Base-by-base conservation (phyloP, 2,888 invertebrate species). In the Lymantria monacha region DNA sequence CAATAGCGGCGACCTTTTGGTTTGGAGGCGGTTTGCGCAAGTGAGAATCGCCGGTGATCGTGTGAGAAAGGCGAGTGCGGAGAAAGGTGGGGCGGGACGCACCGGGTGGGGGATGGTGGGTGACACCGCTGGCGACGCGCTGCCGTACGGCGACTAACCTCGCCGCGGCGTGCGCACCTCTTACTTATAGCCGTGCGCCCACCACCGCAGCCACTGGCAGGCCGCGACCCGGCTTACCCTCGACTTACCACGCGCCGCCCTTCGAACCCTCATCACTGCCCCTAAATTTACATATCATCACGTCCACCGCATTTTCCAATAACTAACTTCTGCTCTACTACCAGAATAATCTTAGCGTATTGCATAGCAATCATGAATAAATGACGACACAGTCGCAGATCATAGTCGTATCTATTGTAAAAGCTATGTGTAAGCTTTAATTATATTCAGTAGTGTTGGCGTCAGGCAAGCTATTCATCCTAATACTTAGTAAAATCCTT, bases 141-240 rank as follows among this genome's bases (percentile, higher is more conserved):
- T 85, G 87, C 85, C 88, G 85, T 80, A 74, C 78, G 87, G 89
- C 89, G 87, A 91, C 90, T 91, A 90, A 89, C 89, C 82, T 88
- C 89, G 90, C 80, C 86, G 83, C 84, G 72, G 85, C 85, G 81
- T 55, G 76, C 64, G 83, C 81, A 79, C 83, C 88, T 86, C 87
- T 81, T 90, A 90, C 87, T 89, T 91, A 91, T 90, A 90, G 89
- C 85, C 85, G 76, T 74, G 74, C 77, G 76, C 85, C 83, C 84
- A 80, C 83, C 76, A 71, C 47, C 59, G 53, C 10, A 40, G 15
- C 41, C 15, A 15, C 41, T n/a, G 38, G 11, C 38, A 38, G 12
- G 11, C 11, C n/a, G 38, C 38, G 12, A 38, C 38, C 38, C 38
- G n/a, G n/a, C 38, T 7, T 38, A 33, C 33, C 33, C 56, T 56